Evolutionary conservation across 2,797 vertebrate species (phyloP), one percentile per base, ranked within the genome.

Genomic region (Sternarchorhynchus goeldii): DNA sequence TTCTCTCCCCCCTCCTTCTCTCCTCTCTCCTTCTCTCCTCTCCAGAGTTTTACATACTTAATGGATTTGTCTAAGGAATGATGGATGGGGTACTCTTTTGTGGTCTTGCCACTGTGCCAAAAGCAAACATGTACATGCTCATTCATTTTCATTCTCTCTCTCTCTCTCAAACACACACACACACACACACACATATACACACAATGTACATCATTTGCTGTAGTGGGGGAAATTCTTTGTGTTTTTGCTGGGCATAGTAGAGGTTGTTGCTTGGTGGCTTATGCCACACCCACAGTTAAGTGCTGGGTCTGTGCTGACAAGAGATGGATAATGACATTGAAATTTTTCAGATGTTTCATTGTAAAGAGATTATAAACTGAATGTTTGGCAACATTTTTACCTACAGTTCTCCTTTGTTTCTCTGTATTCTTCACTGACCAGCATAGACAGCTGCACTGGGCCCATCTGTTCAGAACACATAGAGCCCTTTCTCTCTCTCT

Each of bases 1-100:
- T 18, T 59, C 20, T 59, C 56, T 36, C 41, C 34, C 57, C 53
- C 31, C 56, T 39, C 64, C n/a, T 64, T 17, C 57, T 59, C 41
- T 25, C 59, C 69, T 34, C 41, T 63, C 74, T 14, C 58, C 60
- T 60, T 80, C 55, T 79, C 50, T 64, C 31, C 41, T 39, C 68
- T 75, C 36, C 70, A 29, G 39, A 71, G 64, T 74, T 65, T 64
- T 58, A 64, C 53, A 45, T 65, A 36, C 76, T 84, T 77, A 79
- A 84, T 81, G 73, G 74, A 75, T 79, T 86, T 84, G 83, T 83
- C 83, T 78, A 67, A 72, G 45, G 81, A 77, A 82, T 86, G 85
- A 86, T 86, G 81, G 85, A 84, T 81, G 79, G 75, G 59, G 58
- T 29, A 32, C 69, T 77, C 62, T 31, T 84, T 65, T 73, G 74